Conservation (phyloP, 2,113 vertebrate genomes). For the Menura novaehollandiae region DNA sequence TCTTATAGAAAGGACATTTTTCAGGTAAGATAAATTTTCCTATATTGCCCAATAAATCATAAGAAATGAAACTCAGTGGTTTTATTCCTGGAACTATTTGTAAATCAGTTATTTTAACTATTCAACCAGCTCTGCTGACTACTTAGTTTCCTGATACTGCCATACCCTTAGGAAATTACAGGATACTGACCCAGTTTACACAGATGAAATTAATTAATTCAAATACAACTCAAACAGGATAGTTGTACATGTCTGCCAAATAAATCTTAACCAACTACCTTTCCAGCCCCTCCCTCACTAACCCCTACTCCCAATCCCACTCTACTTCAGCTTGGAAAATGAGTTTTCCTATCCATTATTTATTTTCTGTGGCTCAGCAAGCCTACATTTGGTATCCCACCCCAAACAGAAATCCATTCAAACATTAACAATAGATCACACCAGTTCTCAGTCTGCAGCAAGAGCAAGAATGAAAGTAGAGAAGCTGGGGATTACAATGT, state of each 20-base stretch:
- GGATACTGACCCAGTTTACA: conserved; percentile 55
- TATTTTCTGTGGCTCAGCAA: conserved; percentile 47
- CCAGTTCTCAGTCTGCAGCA: background rate
- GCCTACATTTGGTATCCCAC: background rate
- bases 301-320: background rate
- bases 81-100: conserved; percentile 60
- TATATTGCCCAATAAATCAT: conserved; percentile 60
- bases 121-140: conserved; percentile 51
- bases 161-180: conserved; percentile 63
- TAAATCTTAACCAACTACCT: conserved; percentile 63
- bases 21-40: conserved; percentile 67
- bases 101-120: conserved; percentile 64
- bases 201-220: conserved; percentile 69
- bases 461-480: background rate
- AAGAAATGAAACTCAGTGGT: conserved; percentile 16
- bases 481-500: background rate
- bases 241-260: conserved; percentile 39
- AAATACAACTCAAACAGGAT: conserved; percentile 38
- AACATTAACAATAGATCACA: conserved; percentile 39
- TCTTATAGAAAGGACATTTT: conserved; percentile 48
- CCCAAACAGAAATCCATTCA: conserved; percentile 37
- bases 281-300: conserved; percentile 32
- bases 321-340: background rate
- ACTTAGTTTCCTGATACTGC: conserved; percentile 51
- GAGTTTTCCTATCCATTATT: conserved; percentile 40